Conservation (phyloP, 2,888 invertebrate species). For the Gasteruption jaculator region DNA sequence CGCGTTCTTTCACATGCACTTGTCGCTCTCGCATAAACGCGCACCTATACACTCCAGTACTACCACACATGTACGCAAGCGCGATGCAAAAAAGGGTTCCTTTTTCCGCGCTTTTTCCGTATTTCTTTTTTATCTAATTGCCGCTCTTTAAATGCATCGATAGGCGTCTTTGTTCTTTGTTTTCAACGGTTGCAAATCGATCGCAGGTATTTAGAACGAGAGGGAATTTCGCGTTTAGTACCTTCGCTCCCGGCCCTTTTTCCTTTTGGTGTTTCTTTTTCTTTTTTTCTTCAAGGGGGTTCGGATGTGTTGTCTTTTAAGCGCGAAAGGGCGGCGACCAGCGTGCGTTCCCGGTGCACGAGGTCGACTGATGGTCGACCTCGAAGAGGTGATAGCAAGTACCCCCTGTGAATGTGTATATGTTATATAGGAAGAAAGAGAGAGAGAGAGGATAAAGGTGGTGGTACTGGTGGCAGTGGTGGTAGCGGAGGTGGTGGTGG, state of each 20-base stretch:
- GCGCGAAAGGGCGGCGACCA: slow-evolving; percentile 40
- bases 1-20: not conserved
- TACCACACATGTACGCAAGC: slow-evolving; percentile 14
- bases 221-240: too few species aligned
- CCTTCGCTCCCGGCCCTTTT: too few species aligned
- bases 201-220: too few species aligned
- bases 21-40: slow-evolving; percentile 5
- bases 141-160: too few species aligned
- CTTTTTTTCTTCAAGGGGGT: not conserved
- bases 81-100: too few species aligned
- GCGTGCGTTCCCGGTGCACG: slow-evolving; percentile 52
- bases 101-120: not conserved
- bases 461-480: slow-evolving; percentile 1
- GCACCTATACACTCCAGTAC: slow-evolving; percentile 12
- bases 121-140: slow-evolving; percentile 1
- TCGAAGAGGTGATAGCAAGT: slow-evolving; percentile 25
- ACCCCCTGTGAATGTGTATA: slow-evolving; percentile 13
- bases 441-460: slow-evolving; percentile 1
- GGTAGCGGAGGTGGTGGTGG: not conserved
- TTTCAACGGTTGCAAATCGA: too few species aligned
- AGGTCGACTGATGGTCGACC: slow-evolving; percentile 47
- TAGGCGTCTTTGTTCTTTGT: too few species aligned
- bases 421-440: too few species aligned
- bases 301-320: not conserved
- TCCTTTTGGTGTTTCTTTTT: too few species aligned